A percentile compares a stretch with the other conserved stretches of the same genome.
phyloP scores from a whole-genome alignment of 1,140 invertebrate genomes.

The Drosophila saltans region DNA sequence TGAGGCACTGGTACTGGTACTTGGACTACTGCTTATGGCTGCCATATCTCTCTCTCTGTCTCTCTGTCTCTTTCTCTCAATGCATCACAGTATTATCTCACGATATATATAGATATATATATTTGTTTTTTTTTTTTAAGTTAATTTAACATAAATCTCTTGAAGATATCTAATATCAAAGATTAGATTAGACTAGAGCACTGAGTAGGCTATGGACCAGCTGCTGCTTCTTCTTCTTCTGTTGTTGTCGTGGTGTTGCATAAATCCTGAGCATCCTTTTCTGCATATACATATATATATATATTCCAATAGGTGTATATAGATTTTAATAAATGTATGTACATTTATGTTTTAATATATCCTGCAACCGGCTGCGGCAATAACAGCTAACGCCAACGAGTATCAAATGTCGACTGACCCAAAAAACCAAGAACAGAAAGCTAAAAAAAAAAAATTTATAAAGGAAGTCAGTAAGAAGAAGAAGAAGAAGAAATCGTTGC shows the following conservation, averaged over 20 bases:
- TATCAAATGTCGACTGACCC: constrained; percentile 47
- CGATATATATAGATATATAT: background rate
- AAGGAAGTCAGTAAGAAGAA: constrained; percentile 32
- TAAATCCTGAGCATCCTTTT: constrained; percentile 38
- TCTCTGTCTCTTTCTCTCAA: background rate
- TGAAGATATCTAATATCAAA: too few relatives aligned
- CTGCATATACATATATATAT: background rate
- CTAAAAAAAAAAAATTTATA: constrained; percentile 20
- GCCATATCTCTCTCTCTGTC: constrained; percentile 29
- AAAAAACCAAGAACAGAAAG: constrained; percentile 31
- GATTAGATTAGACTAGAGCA: too few relatives aligned
- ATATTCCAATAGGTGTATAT: background rate
- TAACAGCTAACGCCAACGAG: constrained; percentile 35
- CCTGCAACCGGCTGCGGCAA: constrained; percentile 22
- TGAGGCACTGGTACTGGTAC: constrained; percentile 29
- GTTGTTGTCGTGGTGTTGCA: constrained; percentile 22
- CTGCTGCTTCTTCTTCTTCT: background rate
- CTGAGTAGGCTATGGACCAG: background rate
- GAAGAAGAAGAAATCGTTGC: constrained; percentile 24
- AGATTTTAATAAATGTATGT: too few relatives aligned
- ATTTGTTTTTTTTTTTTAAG: background rate
- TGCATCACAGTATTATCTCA: background rate
- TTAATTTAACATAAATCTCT: too few relatives aligned
- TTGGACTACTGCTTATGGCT: constrained; percentile 23
- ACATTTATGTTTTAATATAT: too few relatives aligned